Evolutionary conservation across 2,113 vertebrate genomes (phyloP).

Genomic region (Illadopsis cleaveri): DNA sequence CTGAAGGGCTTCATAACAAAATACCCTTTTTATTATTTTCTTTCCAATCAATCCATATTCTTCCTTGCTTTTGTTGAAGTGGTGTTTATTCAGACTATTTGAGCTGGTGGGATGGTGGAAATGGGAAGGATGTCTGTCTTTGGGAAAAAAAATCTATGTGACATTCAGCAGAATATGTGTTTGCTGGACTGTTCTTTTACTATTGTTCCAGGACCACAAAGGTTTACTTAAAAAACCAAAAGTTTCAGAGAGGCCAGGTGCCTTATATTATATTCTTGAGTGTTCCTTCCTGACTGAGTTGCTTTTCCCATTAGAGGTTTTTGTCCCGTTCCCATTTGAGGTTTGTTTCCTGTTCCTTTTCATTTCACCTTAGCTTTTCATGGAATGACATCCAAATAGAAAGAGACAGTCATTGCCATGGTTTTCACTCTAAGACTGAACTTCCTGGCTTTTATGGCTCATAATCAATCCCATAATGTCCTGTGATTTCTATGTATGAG

Average conservation of each 20-base stretch:
- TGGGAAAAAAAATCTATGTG: not conserved
- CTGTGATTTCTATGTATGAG: not conserved
- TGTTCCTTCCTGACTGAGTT: conserved; percentile 6
- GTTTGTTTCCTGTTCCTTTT: conserved; percentile 43
- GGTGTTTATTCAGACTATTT: not conserved
- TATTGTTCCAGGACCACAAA: not conserved
- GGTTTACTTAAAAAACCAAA: not conserved
- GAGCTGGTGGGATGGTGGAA: not conserved
- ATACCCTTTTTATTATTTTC: not conserved
- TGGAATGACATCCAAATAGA: not conserved
- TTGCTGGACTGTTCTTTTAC: not conserved
- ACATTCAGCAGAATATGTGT: not conserved
- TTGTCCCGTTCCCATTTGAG: conserved; percentile 1
- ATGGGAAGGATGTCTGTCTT: not conserved
- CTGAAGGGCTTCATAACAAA: not conserved
- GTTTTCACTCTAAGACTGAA: conserved; percentile 2
- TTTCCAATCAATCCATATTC: not conserved
- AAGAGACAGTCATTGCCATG: conserved; percentile 14
- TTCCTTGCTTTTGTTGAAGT: not conserved
- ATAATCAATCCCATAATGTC: conserved; percentile 37
- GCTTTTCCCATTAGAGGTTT: conserved; percentile 33
- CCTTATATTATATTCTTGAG: conserved; percentile 15
- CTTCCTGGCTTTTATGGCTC: conserved; percentile 39
- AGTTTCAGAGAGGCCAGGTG: conserved; percentile 16
- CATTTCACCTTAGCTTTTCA: conserved; percentile 28